These are phyloP conservation scores for Caenorhabditis sp. DNA, from an alignment of 2,888 invertebrate genomes.

Conservation along the genomic window DNA sequence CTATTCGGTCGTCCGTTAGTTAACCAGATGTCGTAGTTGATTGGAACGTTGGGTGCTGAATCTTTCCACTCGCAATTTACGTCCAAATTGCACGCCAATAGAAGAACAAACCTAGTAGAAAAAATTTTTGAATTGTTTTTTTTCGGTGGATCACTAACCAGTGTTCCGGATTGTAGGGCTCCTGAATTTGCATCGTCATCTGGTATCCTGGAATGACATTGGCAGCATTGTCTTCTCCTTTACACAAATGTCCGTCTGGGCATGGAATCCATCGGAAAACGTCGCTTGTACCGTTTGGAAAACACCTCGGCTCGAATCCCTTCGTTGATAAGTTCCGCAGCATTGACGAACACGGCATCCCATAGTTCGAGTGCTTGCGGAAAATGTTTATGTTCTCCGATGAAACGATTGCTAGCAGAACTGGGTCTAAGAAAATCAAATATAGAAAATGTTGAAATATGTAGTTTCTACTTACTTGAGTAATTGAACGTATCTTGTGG, in stretches of 20 bases:
- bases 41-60: constrained; percentile 81
- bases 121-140: not conserved
- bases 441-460: too few relatives aligned
- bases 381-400: constrained; percentile 68
- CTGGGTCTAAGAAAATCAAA: constrained; percentile 59
- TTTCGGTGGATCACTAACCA: constrained; percentile 62
- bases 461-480: constrained; percentile 42
- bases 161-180: constrained; percentile 92
- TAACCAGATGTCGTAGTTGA: constrained; percentile 94
- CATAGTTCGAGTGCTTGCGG: constrained; percentile 66
- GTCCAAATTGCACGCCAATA: constrained; percentile 92
- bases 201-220: constrained; percentile 93
- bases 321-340: constrained; percentile 88
- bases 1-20: constrained; percentile 96
- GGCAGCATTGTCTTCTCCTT: constrained; percentile 90
- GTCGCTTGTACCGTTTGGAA: constrained; percentile 72
- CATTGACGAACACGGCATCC: constrained; percentile 69
- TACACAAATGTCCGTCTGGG: constrained; percentile 67
- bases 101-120: constrained; percentile 88
- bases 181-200: constrained; percentile 94
- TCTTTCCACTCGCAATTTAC: constrained; percentile 90
- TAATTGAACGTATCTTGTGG: constrained; percentile 50
- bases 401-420: constrained; percentile 69
- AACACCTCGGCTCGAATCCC: constrained; percentile 88
- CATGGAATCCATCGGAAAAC: constrained; percentile 77